These are phyloP conservation scores for Apodemia mormo DNA, from an alignment of 2,888 invertebrate genomes.

Conservation along the genomic window DNA sequence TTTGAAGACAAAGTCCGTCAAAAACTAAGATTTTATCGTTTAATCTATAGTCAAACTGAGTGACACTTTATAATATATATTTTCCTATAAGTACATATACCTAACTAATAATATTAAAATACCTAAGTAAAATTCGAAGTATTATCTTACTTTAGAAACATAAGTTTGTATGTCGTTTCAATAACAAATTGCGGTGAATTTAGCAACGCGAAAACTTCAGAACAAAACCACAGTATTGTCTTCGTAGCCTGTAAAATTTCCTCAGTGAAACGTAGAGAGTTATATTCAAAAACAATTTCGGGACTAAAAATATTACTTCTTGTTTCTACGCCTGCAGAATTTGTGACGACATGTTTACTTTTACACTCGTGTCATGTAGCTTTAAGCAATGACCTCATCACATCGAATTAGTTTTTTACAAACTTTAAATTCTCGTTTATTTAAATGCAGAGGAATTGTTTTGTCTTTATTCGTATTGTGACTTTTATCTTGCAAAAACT, in stretches of 20 bases:
- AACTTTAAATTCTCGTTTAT: background rate
- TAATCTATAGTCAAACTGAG: too few species aligned
- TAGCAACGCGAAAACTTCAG: background rate
- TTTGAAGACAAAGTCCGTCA: too few species aligned
- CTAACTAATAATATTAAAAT: too few species aligned
- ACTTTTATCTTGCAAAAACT: too few species aligned
- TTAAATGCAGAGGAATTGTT: too few species aligned
- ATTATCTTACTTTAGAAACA: background rate
- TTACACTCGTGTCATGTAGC: background rate
- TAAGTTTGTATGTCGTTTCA: background rate
- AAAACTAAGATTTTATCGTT: too few species aligned
- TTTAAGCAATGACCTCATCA: background rate
- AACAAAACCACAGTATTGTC: slow-evolving; percentile 4
- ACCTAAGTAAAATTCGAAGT: background rate
- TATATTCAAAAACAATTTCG: slow-evolving; percentile 5
- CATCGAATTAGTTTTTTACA: background rate
- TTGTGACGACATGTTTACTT: background rate
- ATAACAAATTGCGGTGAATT: background rate
- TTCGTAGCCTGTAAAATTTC: background rate
- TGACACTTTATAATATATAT: too few species aligned
- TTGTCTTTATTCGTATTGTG: too few species aligned
- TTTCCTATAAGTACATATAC: too few species aligned
- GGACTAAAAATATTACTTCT: background rate
- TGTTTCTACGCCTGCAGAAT: background rate
- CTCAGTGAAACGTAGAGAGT: background rate